Conservation (phyloP, 1,140 invertebrate genomes). For the Octopus bimaculoides region DNA sequence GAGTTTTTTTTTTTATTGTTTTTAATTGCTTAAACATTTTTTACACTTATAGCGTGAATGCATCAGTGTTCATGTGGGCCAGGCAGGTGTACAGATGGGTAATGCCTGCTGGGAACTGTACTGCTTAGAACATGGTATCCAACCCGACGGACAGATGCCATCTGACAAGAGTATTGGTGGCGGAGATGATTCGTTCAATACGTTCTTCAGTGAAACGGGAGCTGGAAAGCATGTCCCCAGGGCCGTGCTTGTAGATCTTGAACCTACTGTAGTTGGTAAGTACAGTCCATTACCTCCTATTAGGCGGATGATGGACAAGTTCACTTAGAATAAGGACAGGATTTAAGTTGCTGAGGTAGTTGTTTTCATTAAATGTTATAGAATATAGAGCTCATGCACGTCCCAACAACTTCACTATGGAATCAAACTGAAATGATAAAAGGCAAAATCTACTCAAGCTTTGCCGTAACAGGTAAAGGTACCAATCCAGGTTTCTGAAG, state of each 20-base stretch:
- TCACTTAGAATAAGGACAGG: no score
- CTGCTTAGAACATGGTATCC: slow-evolving; percentile 76
- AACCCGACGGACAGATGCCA: slow-evolving; percentile 72
- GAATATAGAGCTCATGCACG: no score
- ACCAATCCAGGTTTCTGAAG: no score
- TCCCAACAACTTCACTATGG: no score
- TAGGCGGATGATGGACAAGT: no score
- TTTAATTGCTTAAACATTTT: not conserved
- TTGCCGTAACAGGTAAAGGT: no score
- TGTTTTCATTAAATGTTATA: no score
- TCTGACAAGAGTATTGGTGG: slow-evolving; percentile 52
- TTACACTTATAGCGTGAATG: slow-evolving; percentile 65
- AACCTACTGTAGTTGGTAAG: slow-evolving; percentile 81
- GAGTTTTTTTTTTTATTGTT: no score
- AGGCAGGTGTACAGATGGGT: slow-evolving; percentile 87
- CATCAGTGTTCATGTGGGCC: slow-evolving; percentile 83
- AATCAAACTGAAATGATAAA: no score
- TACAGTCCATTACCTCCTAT: slow-evolving; percentile 20
- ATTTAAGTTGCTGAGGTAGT: no score
- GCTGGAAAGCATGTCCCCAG: slow-evolving; percentile 70
- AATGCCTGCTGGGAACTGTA: slow-evolving; percentile 80
- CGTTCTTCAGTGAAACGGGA: slow-evolving; percentile 56
- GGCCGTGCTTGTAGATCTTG: slow-evolving; percentile 69
- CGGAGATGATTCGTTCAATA: slow-evolving; percentile 62
- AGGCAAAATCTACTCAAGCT: no score